Base-by-base conservation (phyloP, 1,140 invertebrate species). In the Lepidurus packardi region DNA sequence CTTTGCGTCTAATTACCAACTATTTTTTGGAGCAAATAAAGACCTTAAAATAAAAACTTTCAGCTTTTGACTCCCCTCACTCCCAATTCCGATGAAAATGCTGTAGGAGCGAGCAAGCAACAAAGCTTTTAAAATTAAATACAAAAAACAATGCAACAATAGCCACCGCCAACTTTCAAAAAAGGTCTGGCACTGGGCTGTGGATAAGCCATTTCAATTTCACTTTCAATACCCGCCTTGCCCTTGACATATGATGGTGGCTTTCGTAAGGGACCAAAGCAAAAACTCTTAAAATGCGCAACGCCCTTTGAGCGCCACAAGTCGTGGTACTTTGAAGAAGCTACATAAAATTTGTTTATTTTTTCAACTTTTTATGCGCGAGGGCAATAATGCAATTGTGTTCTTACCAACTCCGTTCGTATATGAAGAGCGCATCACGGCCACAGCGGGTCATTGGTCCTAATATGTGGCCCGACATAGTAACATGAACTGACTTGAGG, bases 161-260 rank as follows among this genome's bases (percentile, higher is more conserved):
- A 65, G 53, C 53, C 13, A 65, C 53, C 16, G 13, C 9, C 53
- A 65, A 16, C 53, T 65, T 65, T 65, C 53, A 13, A 21, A 21
- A 34, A 65, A 65, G 7, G 53, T 21, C 53, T 65, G 53, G 13
- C n/a, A 21, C 53, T 65, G 53, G 8, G 16, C 21, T 65, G 53
- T 21, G 34, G 34, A 4, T 34, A 34, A 34, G 53, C 53, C 21
- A 65, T n/a, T 65, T 65, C 53, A n/a, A 65, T 65, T 65, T 65
- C 53, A 65, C 53, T 65, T 65, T 65, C 53, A 65, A 65, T 65
- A 65, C 53, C 53, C 53, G 13, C 53, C 53, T 65, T 21, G 53
- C 53, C 53, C 53, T 65, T 65, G 53, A 65, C 53, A 65, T 65
- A 65, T 65, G 53, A 65, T n/a, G 53, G 8, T 11, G 53, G 53